Evolutionary conservation across 2,797 vertebrate species (phyloP).

Genomic region (Pristis pectinata): DNA sequence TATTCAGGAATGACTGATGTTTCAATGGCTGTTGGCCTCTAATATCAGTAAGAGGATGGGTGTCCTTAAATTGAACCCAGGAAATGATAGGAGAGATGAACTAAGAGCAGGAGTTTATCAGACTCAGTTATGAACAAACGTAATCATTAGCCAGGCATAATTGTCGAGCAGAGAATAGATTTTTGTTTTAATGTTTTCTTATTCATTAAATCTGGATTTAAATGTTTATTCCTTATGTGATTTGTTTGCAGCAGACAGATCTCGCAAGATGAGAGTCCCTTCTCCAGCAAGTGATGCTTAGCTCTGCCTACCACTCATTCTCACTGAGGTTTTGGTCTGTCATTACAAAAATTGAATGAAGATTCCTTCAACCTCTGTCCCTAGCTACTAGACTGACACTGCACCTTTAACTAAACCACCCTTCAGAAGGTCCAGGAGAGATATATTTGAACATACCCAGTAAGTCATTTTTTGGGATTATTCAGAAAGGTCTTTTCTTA

Average conservation of each 20-base stretch:
- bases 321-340: not conserved
- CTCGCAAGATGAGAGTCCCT: not conserved
- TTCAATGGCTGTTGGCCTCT: not conserved
- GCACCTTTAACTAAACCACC: not conserved
- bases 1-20: not conserved
- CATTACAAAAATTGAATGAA: not conserved
- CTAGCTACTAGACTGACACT: not conserved
- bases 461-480: not conserved
- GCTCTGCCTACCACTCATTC: not conserved
- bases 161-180: not conserved
- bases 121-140: not conserved
- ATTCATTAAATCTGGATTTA: not conserved
- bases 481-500: not conserved
- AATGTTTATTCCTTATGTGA: not conserved
- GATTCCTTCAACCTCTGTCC: not conserved
- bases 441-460: not conserved
- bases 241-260: not conserved
- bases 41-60: not conserved
- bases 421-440: no score
- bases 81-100: slow-evolving; percentile 1
- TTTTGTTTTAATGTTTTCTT: not conserved
- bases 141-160: not conserved
- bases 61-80: slow-evolving; percentile 14
- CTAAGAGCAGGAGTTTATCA: not conserved
- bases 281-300: not conserved